Evolutionary conservation across 2,888 invertebrate genomes (phyloP).

Genomic region (Drosophila austrosaltans): DNA sequence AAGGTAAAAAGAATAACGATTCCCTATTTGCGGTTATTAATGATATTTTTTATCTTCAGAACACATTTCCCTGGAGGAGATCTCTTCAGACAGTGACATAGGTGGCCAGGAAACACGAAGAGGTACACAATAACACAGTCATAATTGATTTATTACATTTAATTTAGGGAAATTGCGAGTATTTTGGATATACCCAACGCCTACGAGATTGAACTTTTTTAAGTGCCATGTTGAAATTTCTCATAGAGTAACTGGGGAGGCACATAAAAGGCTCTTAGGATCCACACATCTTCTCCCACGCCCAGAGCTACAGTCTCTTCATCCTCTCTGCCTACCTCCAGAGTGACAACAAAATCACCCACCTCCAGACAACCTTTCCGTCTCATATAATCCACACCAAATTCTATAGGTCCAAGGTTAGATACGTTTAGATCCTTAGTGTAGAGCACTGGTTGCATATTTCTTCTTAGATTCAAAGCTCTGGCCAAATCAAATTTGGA

Average conservation of each 20-base stretch:
- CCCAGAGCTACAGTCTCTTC: conserved; percentile 65
- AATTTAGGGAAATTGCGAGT: conserved; percentile 27
- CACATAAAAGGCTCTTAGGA: conserved; percentile 79
- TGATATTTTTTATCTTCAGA: conserved; percentile 78
- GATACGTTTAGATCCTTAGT: conserved; percentile 67
- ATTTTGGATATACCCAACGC: conserved; percentile 34
- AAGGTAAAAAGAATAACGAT: conserved; percentile 62
- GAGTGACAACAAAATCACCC: conserved; percentile 81
- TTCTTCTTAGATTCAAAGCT: conserved; percentile 74
- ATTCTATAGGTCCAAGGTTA: conserved; percentile 68
- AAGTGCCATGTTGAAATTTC: conserved; percentile 69
- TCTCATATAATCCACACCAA: conserved; percentile 77
- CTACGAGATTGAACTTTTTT: background rate
- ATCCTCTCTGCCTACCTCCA: conserved; percentile 74
- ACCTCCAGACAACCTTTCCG: conserved; percentile 70
- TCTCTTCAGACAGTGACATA: conserved; percentile 84
- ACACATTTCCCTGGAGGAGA: conserved; percentile 87
- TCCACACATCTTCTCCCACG: conserved; percentile 74
- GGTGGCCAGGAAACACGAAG: conserved; percentile 59
- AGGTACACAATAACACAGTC: conserved; percentile 35
- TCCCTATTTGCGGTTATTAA: background rate
- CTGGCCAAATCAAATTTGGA: conserved; percentile 67
- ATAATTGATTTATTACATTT: conserved; percentile 38
- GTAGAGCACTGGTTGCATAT: conserved; percentile 75
- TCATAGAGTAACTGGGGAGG: conserved; percentile 69